Percentiles rank a stretch among this genome's conserved stretches.
Evolutionary conservation across 2,888 invertebrate species (phyloP).

Genomic region (Napeogenes inachia): DNA sequence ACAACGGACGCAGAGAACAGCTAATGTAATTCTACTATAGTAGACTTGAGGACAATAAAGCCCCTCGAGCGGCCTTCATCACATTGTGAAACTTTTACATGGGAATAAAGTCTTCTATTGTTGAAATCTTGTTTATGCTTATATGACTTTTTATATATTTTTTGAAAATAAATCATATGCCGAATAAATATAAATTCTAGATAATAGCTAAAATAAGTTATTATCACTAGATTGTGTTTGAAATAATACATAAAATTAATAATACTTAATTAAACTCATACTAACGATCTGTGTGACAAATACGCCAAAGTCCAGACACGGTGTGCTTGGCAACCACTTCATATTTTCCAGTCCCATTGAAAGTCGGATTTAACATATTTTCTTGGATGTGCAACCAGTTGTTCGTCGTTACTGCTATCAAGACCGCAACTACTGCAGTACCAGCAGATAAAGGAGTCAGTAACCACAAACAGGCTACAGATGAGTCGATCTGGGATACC

Average conservation of each 20-base stretch:
- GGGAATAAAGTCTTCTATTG: slow-evolving; percentile 50
- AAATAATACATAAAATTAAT: too few relatives aligned
- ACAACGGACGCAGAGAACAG: slow-evolving; percentile 30
- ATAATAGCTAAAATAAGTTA: too few relatives aligned
- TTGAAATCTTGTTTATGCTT: slow-evolving; percentile 13
- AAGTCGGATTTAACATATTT: slow-evolving; percentile 85
- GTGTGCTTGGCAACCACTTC: slow-evolving; percentile 85
- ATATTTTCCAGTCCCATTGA: slow-evolving; percentile 86
- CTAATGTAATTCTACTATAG: too few relatives aligned
- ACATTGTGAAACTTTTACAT: slow-evolving; percentile 46
- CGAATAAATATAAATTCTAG: too few relatives aligned
- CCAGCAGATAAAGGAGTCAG: slow-evolving; percentile 82
- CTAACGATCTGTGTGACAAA: slow-evolving; percentile 89
- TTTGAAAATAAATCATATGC: too few relatives aligned
- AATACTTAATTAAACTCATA: slow-evolving; percentile 38
- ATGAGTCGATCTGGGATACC: slow-evolving; percentile 75
- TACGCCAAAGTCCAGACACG: slow-evolving; percentile 87
- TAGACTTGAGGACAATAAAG: slow-evolving; percentile 9
- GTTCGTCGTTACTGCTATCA: slow-evolving; percentile 85
- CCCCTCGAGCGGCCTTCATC: slow-evolving; percentile 29
- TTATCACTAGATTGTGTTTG: too few relatives aligned
- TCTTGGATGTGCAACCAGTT: slow-evolving; percentile 94
- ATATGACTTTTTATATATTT: too few relatives aligned
- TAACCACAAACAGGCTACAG: slow-evolving; percentile 80
- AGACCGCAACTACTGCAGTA: slow-evolving; percentile 83